Base-by-base conservation (phyloP, 2,113 vertebrate species). In the Upupa epops region DNA sequence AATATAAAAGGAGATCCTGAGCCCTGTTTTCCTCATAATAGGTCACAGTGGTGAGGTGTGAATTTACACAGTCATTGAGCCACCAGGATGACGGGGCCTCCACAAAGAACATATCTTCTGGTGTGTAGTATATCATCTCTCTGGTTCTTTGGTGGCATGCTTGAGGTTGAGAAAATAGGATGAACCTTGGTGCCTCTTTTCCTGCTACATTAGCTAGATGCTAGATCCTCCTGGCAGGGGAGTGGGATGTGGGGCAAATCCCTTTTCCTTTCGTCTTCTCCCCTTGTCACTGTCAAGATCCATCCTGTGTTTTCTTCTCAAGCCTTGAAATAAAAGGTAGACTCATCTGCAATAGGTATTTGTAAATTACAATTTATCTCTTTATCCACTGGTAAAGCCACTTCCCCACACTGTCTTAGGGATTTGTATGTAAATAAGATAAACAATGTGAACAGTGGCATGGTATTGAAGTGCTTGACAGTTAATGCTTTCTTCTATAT, bases 221-320 rank as follows among this genome's bases (percentile, higher is more conserved):
- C 34, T 45, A 3, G 28, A n/a, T n/a, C 31, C 20, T 79, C 59
- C 59, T n/a, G 31, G 8, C 36, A 76, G 25, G 6, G 8, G 13
- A 59, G 51, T 0, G 1, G 24, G 5, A 59, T 4, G 1, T 6
- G 14, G 5, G 3, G 10, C 8, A 87, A 85, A 40, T 11, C 6
- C 11, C 42, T 13, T 54, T 48, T 52, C 26, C 20, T 59, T 16
- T 81, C 21, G 31, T 64, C 12, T 58, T 68, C 34, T 78, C 16
- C 13, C n/a, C 4, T 12, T 52, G 8, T 19, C 51, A 65, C 5
- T 42, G 16, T 11, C 37, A 42, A 37, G 7, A 61, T 28, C 14
- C 3, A 25, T 61, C 76, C 60, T 71, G 42, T 25, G 17, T 3
- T 71, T 74, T 71, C 25, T 78, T 84, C 29, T 82, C 13, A 19